Conservation (phyloP, 2,113 vertebrate genomes). For the Apodemus speciosus region DNA sequence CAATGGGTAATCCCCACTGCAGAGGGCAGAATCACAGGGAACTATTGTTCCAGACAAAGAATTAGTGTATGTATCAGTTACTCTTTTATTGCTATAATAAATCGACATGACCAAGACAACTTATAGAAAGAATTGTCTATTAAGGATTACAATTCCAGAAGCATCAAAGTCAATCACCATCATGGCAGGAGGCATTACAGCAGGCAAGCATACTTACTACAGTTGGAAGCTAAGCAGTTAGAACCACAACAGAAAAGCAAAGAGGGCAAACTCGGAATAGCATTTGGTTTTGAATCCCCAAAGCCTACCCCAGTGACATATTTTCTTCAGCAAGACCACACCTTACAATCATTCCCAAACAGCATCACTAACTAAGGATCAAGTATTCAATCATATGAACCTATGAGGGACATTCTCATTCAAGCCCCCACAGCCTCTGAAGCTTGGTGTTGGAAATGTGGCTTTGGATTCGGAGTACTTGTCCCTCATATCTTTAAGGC, state of each 20-base stretch:
- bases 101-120: too few relatives aligned
- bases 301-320: neutral
- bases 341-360: neutral
- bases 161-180: neutral
- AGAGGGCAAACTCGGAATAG: neutral
- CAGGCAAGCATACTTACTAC: neutral
- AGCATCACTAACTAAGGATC: neutral
- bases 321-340: neutral
- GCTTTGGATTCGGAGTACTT: neutral
- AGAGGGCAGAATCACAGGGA: neutral
- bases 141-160: neutral
- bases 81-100: neutral
- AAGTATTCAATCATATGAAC: neutral
- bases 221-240: neutral
- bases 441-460: neutral
- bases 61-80: neutral
- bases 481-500: neutral
- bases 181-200: neutral
- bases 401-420: too few relatives aligned
- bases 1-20: neutral
- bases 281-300: neutral
- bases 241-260: neutral
- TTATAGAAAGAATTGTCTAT: neutral
- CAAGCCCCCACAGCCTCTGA: neutral
- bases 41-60: conserved; percentile 50